Conservation (phyloP, 2,888 invertebrate genomes). For the Cephus rjabovi region DNA sequence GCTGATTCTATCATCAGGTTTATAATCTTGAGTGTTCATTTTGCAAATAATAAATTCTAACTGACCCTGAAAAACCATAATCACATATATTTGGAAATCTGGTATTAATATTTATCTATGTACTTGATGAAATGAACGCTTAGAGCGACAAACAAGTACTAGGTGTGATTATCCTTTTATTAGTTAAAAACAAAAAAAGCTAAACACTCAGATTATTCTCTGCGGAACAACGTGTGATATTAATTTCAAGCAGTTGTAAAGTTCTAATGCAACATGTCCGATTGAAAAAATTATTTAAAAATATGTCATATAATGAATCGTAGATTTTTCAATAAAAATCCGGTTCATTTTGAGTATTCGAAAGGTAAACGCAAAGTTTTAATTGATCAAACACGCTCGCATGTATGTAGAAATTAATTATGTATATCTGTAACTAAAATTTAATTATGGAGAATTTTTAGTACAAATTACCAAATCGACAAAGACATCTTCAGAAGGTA, state of each 20-base stretch:
- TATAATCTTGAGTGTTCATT: background rate
- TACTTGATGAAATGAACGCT: background rate
- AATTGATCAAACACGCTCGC: background rate
- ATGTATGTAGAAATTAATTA: background rate
- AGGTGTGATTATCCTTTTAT: background rate
- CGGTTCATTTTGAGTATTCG: background rate
- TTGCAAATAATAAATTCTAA: background rate
- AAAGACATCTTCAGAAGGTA: too few species aligned
- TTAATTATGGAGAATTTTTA: background rate
- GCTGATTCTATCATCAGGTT: background rate
- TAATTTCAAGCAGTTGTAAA: background rate
- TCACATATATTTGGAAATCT: background rate
- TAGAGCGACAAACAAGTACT: background rate
- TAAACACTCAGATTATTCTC: background rate
- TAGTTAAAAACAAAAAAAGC: background rate
- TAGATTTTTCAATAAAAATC: background rate
- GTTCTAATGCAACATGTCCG: background rate
- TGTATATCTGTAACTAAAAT: background rate
- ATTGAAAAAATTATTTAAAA: background rate
- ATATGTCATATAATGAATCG: background rate
- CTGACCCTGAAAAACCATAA: background rate
- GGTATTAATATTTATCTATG: background rate
- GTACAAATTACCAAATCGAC: too few species aligned
- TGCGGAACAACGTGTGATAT: background rate
- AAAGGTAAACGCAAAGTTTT: background rate